Evolutionary conservation across 1,140 invertebrate species (phyloP).

Genomic region (Formica selysi): DNA sequence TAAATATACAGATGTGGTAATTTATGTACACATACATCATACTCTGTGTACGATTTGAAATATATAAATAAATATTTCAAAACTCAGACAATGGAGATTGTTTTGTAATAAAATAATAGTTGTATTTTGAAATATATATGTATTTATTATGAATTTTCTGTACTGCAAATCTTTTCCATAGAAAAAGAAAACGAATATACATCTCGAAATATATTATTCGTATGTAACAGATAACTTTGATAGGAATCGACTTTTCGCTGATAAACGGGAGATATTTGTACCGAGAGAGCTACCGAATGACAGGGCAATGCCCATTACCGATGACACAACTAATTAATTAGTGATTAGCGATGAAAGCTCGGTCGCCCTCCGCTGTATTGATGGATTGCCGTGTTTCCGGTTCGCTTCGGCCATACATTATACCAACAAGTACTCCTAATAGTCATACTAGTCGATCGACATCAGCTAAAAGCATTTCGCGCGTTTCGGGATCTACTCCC

Average conservation of each 20-base stretch:
- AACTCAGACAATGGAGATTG: not conserved
- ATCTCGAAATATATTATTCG: not conserved
- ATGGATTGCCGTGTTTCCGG: constrained; percentile 78
- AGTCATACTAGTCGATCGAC: constrained; percentile 41
- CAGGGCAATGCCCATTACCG: constrained; percentile 34
- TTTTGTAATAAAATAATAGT: not conserved
- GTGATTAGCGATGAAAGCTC: constrained; percentile 78
- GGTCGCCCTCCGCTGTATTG: constrained; percentile 69
- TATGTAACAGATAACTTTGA: constrained; percentile 22
- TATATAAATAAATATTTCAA: not conserved
- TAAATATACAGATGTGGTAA: constrained; percentile 2
- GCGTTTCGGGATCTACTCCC: not conserved
- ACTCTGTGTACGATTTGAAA: constrained; percentile 1
- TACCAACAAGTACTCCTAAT: constrained; percentile 28
- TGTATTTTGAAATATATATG: not conserved
- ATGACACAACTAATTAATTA: constrained; percentile 80
- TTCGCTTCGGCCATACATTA: constrained; percentile 59
- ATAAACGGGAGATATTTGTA: constrained; percentile 37
- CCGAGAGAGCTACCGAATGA: constrained; percentile 8
- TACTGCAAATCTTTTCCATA: not conserved
- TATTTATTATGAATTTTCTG: not conserved
- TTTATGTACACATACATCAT: not conserved
- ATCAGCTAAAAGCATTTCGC: constrained; percentile 37
- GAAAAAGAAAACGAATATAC: not conserved
- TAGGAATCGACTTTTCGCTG: constrained; percentile 6